A percentile compares a stretch with the other conserved stretches of the same genome.
Evolutionary conservation across 2,888 invertebrate species (phyloP).

Genomic region (Lamellibrachia satsuma): DNA sequence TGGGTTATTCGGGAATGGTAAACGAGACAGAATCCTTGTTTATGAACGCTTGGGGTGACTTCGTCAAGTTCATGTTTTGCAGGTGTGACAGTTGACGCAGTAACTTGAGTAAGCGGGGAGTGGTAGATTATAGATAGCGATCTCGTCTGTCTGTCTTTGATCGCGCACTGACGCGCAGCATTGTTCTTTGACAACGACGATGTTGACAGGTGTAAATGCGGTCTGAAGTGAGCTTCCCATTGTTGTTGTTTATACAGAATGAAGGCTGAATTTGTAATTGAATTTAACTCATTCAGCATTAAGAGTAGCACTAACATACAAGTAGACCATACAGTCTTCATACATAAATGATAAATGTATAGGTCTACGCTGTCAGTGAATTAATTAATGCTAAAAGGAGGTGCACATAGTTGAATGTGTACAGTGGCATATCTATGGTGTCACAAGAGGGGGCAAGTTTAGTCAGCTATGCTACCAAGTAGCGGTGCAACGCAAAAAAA

Average conservation of each 20-base stretch:
- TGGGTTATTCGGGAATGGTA: not conserved
- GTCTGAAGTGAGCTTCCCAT: not conserved
- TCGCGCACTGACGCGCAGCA: not conserved
- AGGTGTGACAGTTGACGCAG: not conserved
- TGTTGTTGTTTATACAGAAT: not conserved
- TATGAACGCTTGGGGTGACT: not conserved
- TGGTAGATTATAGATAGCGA: not conserved
- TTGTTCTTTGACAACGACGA: not conserved
- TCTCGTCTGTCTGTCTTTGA: not conserved
- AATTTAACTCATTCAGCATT: not conserved
- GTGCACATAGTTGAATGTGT: not conserved
- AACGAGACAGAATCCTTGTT: not conserved
- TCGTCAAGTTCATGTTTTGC: not conserved
- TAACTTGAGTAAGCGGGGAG: not conserved
- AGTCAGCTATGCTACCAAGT: too few relatives aligned
- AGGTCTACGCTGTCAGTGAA: not conserved
- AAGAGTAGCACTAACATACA: not conserved
- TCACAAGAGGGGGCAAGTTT: too few relatives aligned
- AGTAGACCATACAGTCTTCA: not conserved
- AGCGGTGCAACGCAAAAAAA: too few relatives aligned
- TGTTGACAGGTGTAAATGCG: not conserved
- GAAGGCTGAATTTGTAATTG: not conserved
- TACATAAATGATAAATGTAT: not conserved
- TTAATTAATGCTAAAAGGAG: not conserved
- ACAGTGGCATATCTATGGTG: too few relatives aligned